A percentile compares a stretch with the other conserved stretches of the same genome.
These are phyloP conservation scores for Deilephila elpenor DNA, from an alignment of 2,888 invertebrate genomes.

Conservation along the genomic window DNA sequence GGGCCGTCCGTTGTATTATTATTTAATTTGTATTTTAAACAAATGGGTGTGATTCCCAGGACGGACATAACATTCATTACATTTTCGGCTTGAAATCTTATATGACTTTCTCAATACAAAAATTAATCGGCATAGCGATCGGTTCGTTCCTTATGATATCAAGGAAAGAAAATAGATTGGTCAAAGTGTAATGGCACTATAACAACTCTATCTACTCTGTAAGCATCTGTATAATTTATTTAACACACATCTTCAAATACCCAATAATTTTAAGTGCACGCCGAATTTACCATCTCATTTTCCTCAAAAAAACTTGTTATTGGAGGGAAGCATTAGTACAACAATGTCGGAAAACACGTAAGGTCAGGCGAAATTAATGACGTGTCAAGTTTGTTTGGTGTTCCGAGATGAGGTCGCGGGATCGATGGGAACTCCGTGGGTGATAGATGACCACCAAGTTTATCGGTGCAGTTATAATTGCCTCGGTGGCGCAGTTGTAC, in stretches of 20 bases:
- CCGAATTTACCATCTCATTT: conserved; percentile 39
- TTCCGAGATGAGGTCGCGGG: conserved; percentile 21
- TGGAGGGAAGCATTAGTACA: conserved; percentile 49
- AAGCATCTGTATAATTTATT: neutral
- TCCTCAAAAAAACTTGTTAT: conserved; percentile 42
- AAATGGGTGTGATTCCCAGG: too few relatives aligned
- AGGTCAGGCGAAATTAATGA: conserved; percentile 37
- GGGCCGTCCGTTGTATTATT: too few relatives aligned
- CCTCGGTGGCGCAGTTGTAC: too few relatives aligned
- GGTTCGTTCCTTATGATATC: too few relatives aligned
- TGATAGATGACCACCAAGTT: neutral
- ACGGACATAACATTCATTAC: too few relatives aligned
- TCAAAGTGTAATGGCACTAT: neutral
- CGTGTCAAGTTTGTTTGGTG: conserved; percentile 30
- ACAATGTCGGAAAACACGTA: conserved; percentile 41
- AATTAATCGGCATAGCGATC: too few relatives aligned
- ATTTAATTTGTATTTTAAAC: too few relatives aligned
- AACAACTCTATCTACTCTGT: neutral
- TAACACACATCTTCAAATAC: neutral
- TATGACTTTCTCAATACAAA: too few relatives aligned
- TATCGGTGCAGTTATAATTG: neutral
- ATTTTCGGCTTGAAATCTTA: too few relatives aligned
- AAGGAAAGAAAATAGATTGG: too few relatives aligned
- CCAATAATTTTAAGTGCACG: neutral
- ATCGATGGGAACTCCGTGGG: neutral